These are phyloP conservation scores for Plumapathes pennacea DNA, from an alignment of 92 coral and sea anemone genomes.

Conservation along the genomic window DNA sequence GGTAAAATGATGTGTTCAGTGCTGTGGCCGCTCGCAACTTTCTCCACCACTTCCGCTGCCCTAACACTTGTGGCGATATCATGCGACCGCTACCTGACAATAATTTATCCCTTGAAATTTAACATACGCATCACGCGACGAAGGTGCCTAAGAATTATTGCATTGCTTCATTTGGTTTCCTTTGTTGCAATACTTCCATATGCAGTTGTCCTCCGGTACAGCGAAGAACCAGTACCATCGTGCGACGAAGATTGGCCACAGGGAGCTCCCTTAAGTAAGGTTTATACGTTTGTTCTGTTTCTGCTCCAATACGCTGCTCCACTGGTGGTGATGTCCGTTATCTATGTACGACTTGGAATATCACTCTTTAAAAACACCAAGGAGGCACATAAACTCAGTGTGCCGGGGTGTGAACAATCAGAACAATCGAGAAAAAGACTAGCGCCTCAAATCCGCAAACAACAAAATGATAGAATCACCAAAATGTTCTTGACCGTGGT, in stretches of 20 bases:
- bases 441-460: conserved; percentile 60
- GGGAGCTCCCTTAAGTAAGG: conserved; percentile 28
- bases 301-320: conserved; percentile 83
- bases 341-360: conserved; percentile 63
- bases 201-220: conserved; percentile 19
- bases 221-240: conserved; percentile 6
- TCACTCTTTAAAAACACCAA: conserved; percentile 58
- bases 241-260: conserved; percentile 82
- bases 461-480: conserved; percentile 63
- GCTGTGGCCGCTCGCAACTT: conserved; percentile 85
- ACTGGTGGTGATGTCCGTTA: conserved; percentile 58
- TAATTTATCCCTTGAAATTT: conserved; percentile 79
- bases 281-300: conserved; percentile 78
- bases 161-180: conserved; percentile 52
- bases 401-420: too few species aligned
- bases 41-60: conserved; percentile 79
- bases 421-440: too few species aligned
- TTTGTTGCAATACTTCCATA: conserved; percentile 66
- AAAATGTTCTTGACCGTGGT: conserved; percentile 89
- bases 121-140: conserved; percentile 71
- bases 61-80: conserved; percentile 87
- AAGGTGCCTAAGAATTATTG: conserved; percentile 51
- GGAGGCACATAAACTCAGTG: conserved; percentile 34
- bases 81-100: conserved; percentile 79
- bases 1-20: conserved; percentile 72